Base-by-base conservation (phyloP, 2,797 vertebrate genomes). In the Chelon labrosus region DNA sequence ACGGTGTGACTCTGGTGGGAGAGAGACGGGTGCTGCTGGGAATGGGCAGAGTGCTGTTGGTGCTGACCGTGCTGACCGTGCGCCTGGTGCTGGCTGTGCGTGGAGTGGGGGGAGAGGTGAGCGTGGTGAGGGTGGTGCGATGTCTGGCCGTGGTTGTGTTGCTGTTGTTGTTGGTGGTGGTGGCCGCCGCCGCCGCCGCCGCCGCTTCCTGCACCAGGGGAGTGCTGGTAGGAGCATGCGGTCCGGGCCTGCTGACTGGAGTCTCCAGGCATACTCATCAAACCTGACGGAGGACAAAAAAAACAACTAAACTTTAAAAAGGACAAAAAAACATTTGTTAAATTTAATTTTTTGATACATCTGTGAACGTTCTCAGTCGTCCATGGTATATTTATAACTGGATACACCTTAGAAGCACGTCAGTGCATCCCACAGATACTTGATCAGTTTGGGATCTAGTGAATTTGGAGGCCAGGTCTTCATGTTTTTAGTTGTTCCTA, bases 211-310 rank as follows among this genome's bases (percentile, higher is more conserved):
- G 66, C 73, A 17, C 87, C 79, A 6, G 95, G 94, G 68, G 95
- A 94, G 81, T 95, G 95, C 79, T 96, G 95, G 89, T 96, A 96
- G 44, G 96, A 95, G 90, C 95, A 96, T 17, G 94, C 92, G 38
- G 93, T 95, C 70, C 94, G 93, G 71, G 92, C 75, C 85, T 93
- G 94, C 77, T 94, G 95, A 78, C 90, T 91, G 44, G 95, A 90
- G 50, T 96, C 95, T 0, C 90, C 89, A 38, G 94, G 90, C 84
- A 96, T 91, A 38, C 88, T 95, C 91, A 96, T 95, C 88, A 96
- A 81, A 86, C 94, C 96, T 95, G 86, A 19, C 0, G 2, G 9
- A 3, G 16, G 16, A 22, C 27, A 49, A 12, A 13, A 14, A 51
- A 14, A 17, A 44, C 42, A 44, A 17, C 17, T 17, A 17, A 44